These are phyloP conservation scores for Microtus montanus DNA, from an alignment of 2,113 vertebrate species.

Conservation along the genomic window DNA sequence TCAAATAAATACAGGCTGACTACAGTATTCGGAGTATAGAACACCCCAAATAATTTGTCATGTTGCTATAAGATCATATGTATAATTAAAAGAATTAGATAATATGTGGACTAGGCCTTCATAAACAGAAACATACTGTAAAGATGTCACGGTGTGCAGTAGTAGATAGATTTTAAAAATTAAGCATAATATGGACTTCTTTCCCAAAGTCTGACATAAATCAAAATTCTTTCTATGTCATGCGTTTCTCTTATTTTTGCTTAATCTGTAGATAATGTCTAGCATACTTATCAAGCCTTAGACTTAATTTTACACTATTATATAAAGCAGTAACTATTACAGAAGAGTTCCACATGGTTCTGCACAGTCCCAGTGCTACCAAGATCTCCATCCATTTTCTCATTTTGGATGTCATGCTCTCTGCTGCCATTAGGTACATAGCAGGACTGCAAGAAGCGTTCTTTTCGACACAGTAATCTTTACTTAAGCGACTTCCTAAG, in stretches of 20 bases:
- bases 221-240: constrained; percentile 37
- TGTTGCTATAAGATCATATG: constrained; percentile 23
- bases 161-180: constrained; percentile 44
- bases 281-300: constrained; percentile 20
- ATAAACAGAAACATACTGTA: constrained; percentile 54
- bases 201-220: constrained; percentile 59
- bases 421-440: not conserved
- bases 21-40: not conserved
- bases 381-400: not conserved
- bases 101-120: not conserved
- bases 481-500: not conserved
- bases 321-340: constrained; percentile 30
- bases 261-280: constrained; percentile 58
- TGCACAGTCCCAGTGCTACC: not conserved
- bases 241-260: constrained; percentile 48
- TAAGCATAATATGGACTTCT: constrained; percentile 40
- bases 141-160: not conserved
- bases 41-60: constrained; percentile 43
- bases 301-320: constrained; percentile 50
- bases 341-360: constrained; percentile 47
- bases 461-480: not conserved
- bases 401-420: not conserved
- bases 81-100: constrained; percentile 46
- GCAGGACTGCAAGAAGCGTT: not conserved
- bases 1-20: constrained; percentile 35